Evolutionary conservation across 37 sponge, comb jelly and placozoan genomes (phyloP), one percentile per base, ranked within the genome.

Genomic region (Cladorhizidae sp.): DNA sequence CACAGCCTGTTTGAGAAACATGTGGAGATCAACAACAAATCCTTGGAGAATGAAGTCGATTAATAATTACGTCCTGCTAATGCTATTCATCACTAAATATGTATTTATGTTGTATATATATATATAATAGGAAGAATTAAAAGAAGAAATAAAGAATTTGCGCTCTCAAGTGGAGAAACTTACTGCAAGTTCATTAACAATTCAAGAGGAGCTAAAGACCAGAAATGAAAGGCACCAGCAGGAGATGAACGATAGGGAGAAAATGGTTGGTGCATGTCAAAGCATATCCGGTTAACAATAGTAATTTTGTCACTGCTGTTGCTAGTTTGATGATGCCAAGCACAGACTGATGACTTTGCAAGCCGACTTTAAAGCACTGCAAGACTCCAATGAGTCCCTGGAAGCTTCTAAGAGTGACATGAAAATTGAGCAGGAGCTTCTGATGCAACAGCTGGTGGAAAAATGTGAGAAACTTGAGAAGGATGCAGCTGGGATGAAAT

Each of bases 1-100:
- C 91, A 90, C 70, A 31, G 2, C 14, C 73, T 90, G 0, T 25
- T 80, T 43, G 82, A 85, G 33, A 57, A 55, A 28, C 86, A 83
- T 20, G 38, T 73, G 21, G 74, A 79, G 73, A 74, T 36, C 43
- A 52, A 52, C 40, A 58, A 12, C 14, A 83, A 64, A 55, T 18
- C 62, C 20, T 7, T 25, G 20, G 64, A 40, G 9, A 72, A 33
- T 35, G 70, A 83, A 68, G 89, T 83, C 1, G 21, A 62, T 59
- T 14, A 3, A 23, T 40, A 25, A 57, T 2, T 22, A 1, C 61
- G 26, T n/a, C n/a, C n/a, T n/a, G n/a, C n/a, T n/a, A n/a, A n/a
- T n/a, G n/a, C n/a, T n/a, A n/a, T n/a, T n/a, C n/a, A n/a, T n/a
- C n/a, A n/a, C n/a, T n/a, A 61, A 5, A 17, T 18, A n/a, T 65